A percentile compares a stretch with the other conserved stretches of the same genome.
Evolutionary conservation across 2,888 invertebrate genomes (phyloP).

Genomic region (Holacanthella duospinosa): DNA sequence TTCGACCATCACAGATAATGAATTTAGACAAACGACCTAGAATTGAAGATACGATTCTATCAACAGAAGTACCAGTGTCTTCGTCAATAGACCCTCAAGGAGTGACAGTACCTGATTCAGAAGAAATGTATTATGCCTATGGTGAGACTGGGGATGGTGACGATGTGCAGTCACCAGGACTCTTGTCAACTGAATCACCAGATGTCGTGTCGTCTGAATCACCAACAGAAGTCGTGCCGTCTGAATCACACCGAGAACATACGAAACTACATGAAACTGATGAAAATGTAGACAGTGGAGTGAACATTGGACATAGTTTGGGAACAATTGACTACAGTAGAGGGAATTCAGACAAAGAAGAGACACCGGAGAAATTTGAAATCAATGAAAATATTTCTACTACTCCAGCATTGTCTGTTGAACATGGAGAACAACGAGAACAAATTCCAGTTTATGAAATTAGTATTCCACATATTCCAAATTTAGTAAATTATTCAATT

Average conservation of each 20-base stretch:
- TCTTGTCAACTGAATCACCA: too few species aligned
- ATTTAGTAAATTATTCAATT: conserved; percentile 8
- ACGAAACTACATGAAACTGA: neutral
- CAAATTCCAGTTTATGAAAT: conserved; percentile 31
- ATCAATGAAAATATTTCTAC: too few species aligned
- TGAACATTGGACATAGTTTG: neutral
- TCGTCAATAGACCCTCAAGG: neutral
- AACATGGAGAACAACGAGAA: neutral
- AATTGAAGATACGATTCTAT: conserved; percentile 19
- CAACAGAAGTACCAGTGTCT: neutral
- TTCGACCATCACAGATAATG: conserved; percentile 20
- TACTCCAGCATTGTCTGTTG: neutral
- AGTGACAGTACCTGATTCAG: neutral
- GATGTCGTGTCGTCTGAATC: neutral
- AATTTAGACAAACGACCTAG: conserved; percentile 34
- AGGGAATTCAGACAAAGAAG: too few species aligned
- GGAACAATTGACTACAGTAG: neutral
- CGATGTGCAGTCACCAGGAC: too few species aligned
- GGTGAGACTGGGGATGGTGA: neutral
- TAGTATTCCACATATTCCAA: conserved; percentile 34
- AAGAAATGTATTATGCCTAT: conserved; percentile 2
- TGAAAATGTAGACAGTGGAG: too few species aligned
- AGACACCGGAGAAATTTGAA: too few species aligned
- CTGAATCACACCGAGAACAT: too few species aligned
- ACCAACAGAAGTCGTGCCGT: neutral